Evolutionary conservation across 2,888 invertebrate species (phyloP), one percentile per base, ranked within the genome.

Genomic region (Apoderus coryli): DNA sequence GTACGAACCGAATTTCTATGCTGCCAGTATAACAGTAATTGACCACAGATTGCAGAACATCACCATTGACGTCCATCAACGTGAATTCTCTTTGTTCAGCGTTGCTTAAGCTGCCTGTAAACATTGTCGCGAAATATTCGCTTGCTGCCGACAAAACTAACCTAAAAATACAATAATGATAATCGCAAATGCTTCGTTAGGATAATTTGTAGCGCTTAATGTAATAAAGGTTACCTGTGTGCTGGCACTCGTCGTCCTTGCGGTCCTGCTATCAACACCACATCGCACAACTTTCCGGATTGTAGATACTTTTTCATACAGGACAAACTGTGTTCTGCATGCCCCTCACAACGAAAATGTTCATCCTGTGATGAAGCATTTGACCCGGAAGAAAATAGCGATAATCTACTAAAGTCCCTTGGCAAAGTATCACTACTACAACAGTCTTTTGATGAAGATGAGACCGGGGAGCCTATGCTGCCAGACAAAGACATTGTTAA

Each of bases 91-190:
- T 69, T 56, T 85, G 75, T 38, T 71, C 74, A 4, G 86, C 72
- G 61, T 93, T 92, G 42, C 77, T 66, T 38, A 93, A 61, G 33
- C 81, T 78, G 33, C 80, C 82, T 14, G 86, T 90, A 54, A 93
- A 93, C 92, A 93, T 93, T 24, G 88, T 89, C 25, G 84, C 78
- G 63, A 93, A 93, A 58, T 93, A 93, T 57, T 89, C 88, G 45
- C 89, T 89, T 34, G 85, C 84, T 24, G 90, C 86, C 45, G 86
- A 81, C 40, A 93, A 65, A 30, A 93, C 84, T 41, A 93, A 63
- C 49, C 88, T 78, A 61, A 32, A 49, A 46, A 32, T 10, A 19
- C 19, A n/a, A 7, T 6, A n/a, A 19, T 7, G n/a, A 7, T 7
- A 7, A 19, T 16, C 4, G 16, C 4, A 11, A 12, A 15, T 11